Evolutionary conservation across 2,888 invertebrate species (phyloP).

Genomic region (Sialis lutaria): DNA sequence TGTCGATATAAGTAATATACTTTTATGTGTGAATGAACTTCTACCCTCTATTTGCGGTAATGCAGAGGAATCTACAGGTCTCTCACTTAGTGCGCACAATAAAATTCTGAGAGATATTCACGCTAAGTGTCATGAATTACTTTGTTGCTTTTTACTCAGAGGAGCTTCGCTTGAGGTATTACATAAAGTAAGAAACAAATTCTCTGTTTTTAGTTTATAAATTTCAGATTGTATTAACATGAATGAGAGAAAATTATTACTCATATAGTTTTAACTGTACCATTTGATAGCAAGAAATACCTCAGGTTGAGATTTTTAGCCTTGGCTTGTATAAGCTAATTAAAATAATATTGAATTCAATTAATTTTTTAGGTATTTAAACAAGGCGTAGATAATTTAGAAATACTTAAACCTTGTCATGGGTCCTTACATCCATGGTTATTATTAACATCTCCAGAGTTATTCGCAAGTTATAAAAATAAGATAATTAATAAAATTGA

Average conservation of each 20-base stretch:
- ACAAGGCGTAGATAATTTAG: conserved; percentile 35
- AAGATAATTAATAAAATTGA: conserved; percentile 23
- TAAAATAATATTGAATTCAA: neutral
- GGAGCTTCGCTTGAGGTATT: conserved; percentile 59
- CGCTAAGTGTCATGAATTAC: conserved; percentile 63
- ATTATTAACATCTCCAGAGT: conserved; percentile 44
- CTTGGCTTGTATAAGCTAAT: too few species aligned
- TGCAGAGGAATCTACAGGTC: conserved; percentile 43
- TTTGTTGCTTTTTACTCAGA: conserved; percentile 53
- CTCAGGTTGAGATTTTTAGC: too few species aligned
- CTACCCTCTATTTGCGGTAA: conserved; percentile 48
- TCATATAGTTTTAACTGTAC: too few species aligned
- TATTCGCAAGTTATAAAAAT: conserved; percentile 31
- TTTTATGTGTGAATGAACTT: conserved; percentile 57
- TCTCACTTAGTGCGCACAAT: conserved; percentile 36
- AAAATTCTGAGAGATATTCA: conserved; percentile 67
- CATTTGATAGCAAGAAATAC: too few species aligned
- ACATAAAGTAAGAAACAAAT: conserved; percentile 40
- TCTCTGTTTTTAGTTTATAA: too few species aligned
- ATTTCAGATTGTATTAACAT: too few species aligned
- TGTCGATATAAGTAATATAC: conserved; percentile 58
- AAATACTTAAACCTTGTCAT: conserved; percentile 33
- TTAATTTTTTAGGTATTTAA: conserved; percentile 27
- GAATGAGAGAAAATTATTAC: neutral
- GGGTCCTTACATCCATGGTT: conserved; percentile 50